These are phyloP conservation scores for Hypomecis atomaria DNA, from an alignment of 2,888 invertebrate species.

Conservation along the genomic window DNA sequence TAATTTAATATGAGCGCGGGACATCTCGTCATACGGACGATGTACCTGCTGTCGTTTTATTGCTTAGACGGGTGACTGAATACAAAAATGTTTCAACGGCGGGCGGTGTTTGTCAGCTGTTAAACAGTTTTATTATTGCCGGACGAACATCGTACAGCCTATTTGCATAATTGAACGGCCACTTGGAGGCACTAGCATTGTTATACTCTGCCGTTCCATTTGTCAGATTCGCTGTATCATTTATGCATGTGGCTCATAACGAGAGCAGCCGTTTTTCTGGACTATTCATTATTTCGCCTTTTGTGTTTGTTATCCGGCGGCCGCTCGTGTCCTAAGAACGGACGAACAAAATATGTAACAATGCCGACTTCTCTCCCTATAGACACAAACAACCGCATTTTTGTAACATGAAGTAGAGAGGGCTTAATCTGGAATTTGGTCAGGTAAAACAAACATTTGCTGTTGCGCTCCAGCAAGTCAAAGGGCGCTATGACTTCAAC, in stretches of 20 bases:
- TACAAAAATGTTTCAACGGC: slow-evolving; percentile 71
- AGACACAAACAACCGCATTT: slow-evolving; percentile 72
- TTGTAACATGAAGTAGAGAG: slow-evolving; percentile 72
- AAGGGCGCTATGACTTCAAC: slow-evolving; percentile 44
- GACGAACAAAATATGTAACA: slow-evolving; percentile 65
- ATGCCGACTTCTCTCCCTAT: slow-evolving; percentile 64
- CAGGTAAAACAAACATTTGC: slow-evolving; percentile 73
- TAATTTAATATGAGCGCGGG: slow-evolving; percentile 81
- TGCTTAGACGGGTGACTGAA: slow-evolving; percentile 72
- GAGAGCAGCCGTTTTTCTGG: slow-evolving; percentile 78
- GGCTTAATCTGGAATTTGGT: slow-evolving; percentile 74
- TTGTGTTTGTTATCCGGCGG: slow-evolving; percentile 73
- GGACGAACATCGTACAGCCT: slow-evolving; percentile 77
- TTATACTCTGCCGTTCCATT: slow-evolving; percentile 83
- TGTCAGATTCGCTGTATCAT: slow-evolving; percentile 84
- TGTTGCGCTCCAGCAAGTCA: slow-evolving; percentile 58
- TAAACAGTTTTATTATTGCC: slow-evolving; percentile 83
- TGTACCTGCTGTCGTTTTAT: slow-evolving; percentile 78
- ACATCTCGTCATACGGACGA: slow-evolving; percentile 73
- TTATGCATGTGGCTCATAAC: slow-evolving; percentile 83
- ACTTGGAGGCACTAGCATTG: slow-evolving; percentile 83
- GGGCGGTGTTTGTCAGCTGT: slow-evolving; percentile 78
- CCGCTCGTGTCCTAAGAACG: slow-evolving; percentile 68
- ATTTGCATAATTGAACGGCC: slow-evolving; percentile 86
- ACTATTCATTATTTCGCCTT: slow-evolving; percentile 81